Evolutionary conservation across 2,888 invertebrate genomes (phyloP).

Genomic region (Periphyllus acericola): DNA sequence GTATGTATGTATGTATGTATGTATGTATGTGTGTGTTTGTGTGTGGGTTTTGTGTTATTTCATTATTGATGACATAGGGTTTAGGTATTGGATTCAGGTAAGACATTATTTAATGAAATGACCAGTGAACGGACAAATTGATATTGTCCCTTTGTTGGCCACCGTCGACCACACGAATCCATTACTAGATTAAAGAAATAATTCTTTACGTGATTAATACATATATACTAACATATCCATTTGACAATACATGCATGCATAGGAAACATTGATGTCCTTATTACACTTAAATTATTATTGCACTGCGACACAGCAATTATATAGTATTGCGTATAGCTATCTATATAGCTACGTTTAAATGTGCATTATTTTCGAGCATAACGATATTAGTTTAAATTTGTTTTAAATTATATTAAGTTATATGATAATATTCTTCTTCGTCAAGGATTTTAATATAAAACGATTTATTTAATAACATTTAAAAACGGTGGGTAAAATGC

Average conservation of each 20-base stretch:
- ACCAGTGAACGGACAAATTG: conserved; percentile 31
- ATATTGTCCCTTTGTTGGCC: conserved; percentile 31
- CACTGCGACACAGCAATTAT: not conserved
- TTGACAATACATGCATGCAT: not conserved
- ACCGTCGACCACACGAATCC: not conserved
- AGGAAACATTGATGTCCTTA: not conserved
- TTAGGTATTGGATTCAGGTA: not conserved
- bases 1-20: not conserved
- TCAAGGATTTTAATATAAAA: not conserved
- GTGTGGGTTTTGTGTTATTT: not conserved
- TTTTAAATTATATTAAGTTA: too few species aligned
- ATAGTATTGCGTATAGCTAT: not conserved
- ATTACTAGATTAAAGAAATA: conserved; percentile 46
- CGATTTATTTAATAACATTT: too few species aligned
- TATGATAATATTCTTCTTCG: not conserved
- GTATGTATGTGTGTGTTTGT: too few species aligned
- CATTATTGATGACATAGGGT: conserved; percentile 36
- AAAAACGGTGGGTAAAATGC: too few species aligned
- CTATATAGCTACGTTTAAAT: not conserved
- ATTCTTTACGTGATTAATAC: not conserved
- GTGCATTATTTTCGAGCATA: not conserved
- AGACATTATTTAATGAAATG: conserved; percentile 51
- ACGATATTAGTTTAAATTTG: not conserved
- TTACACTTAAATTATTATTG: not conserved
- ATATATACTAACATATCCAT: not conserved